Evolutionary conservation across 1,140 invertebrate species (phyloP).

Genomic region (Drosophila melanogaster): DNA sequence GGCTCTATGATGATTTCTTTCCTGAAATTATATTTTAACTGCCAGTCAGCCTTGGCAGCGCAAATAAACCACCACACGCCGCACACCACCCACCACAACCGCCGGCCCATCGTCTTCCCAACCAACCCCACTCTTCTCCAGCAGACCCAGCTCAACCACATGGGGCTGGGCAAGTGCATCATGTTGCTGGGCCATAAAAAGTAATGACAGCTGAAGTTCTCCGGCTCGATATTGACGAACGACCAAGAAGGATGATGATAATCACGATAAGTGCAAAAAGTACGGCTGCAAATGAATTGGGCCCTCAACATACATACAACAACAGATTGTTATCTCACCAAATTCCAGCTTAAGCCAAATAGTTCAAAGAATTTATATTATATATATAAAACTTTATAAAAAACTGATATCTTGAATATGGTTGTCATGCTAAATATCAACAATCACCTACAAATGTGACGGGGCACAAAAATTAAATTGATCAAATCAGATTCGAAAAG

Average conservation of each 20-base stretch:
- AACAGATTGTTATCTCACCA: not conserved
- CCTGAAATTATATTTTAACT: conserved; percentile 76
- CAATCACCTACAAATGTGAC: too few relatives aligned
- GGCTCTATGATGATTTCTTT: conserved; percentile 58
- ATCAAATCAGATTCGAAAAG: too few relatives aligned
- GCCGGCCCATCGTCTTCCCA: conserved; percentile 5
- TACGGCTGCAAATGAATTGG: conserved; percentile 13
- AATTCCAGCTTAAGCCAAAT: not conserved
- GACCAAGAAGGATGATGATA: conserved; percentile 9
- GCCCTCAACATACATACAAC: too few relatives aligned
- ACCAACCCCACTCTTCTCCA: conserved; percentile 5
- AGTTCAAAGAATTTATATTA: not conserved
- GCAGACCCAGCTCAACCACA: conserved; percentile 39
- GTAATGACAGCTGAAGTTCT: conserved; percentile 72
- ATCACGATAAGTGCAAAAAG: conserved; percentile 11
- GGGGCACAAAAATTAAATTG: too few relatives aligned
- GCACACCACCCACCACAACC: not conserved
- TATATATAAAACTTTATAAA: too few relatives aligned
- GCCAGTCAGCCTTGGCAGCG: conserved; percentile 33
- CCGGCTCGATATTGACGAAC: conserved; percentile 68
- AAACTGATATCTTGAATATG: too few relatives aligned
- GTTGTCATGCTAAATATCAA: too few relatives aligned
- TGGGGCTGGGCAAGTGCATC: conserved; percentile 65
- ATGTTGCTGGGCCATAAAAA: conserved; percentile 75
- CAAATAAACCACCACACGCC: conserved; percentile 10